Evolutionary conservation across 2,797 vertebrate species (phyloP), one percentile per base, ranked within the genome.

Genomic region (Syndactyla subalaris): DNA sequence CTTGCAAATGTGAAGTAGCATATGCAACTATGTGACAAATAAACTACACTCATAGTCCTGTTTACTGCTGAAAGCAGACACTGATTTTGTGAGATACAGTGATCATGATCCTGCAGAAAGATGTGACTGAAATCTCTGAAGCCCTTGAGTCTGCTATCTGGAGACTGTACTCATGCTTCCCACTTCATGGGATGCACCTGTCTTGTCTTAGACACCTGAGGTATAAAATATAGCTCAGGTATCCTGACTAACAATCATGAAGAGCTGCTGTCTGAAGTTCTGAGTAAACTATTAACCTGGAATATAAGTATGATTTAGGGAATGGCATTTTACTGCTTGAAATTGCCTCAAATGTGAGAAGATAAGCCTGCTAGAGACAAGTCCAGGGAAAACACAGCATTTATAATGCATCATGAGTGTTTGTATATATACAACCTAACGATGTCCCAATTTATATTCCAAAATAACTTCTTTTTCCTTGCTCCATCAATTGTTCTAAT

Each of bases 381-480:
- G 46, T 63, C 75, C 78, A 77, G 78, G 46, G 91, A 85, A 97
- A 93, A 72, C 75, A 92, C 78, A 80, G 54, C 61, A 96, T 97
- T 95, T 93, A 93, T 94, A 94, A 88, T 73, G 77, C 48, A 82
- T 84, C 36, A 6, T 93, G 81, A 96, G 94, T 89, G 92, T 72
- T 95, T 97, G 94, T 96, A 88, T 96, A 89, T 96, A 95, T 79
- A 59, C 66, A 95, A 93, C 68, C 36, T 45, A 95, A 85, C 46
- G 86, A 96, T 96, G 95, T 52, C 61, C 29, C 90, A 73, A 93
- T 86, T 85, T 90, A 91, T 68, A 70, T 77, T 95, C 54, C 74
- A 68, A 88, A 95, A 91, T 58, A 95, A 93, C 45, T 81, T 75
- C 30, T 81, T 89, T 86, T 67, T 96, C 8, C 78, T 93, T 91